phyloP scores from a whole-genome alignment of 2,888 invertebrate species.

The Aleiodes alternator region DNA sequence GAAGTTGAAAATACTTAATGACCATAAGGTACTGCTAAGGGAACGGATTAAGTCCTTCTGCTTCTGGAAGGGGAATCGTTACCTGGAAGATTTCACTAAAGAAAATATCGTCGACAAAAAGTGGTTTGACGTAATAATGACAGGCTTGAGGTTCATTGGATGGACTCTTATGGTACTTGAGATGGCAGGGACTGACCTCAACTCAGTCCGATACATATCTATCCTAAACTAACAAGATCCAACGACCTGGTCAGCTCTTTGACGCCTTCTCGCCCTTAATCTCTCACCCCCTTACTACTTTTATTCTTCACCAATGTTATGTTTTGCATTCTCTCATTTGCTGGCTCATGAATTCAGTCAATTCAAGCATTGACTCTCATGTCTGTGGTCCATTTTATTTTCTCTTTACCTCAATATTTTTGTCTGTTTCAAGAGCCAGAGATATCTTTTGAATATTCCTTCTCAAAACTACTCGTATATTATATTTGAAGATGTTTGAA shows the following conservation, averaged over 20 bases:
- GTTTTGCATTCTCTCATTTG: constrained; percentile 44
- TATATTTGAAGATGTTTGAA: constrained; percentile 8
- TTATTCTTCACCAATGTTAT: constrained; percentile 24
- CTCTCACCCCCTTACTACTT: constrained; percentile 44
- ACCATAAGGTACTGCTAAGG: background rate
- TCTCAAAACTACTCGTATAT: too few species aligned
- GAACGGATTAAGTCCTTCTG: constrained; percentile 27
- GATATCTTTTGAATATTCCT: too few species aligned
- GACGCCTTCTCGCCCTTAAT: constrained; percentile 37
- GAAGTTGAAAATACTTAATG: background rate
- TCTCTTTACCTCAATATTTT: background rate
- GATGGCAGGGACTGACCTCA: constrained; percentile 71
- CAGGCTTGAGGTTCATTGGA: constrained; percentile 69
- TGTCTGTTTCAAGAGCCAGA: background rate
- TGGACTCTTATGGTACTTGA: constrained; percentile 71
- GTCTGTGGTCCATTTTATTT: background rate
- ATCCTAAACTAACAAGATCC: constrained; percentile 73
- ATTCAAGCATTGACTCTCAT: constrained; percentile 29
- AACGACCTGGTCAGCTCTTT: constrained; percentile 37
- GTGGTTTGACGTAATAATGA: constrained; percentile 68
- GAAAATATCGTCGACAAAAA: constrained; percentile 32
- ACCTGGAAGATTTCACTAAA: constrained; percentile 49
- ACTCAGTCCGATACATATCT: constrained; percentile 72
- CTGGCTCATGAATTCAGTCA: constrained; percentile 31
- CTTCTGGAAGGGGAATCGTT: constrained; percentile 26